Evolutionary conservation across 64 coral and sea anemone genomes (phyloP).

Genomic region (Orbicella faveolata): DNA sequence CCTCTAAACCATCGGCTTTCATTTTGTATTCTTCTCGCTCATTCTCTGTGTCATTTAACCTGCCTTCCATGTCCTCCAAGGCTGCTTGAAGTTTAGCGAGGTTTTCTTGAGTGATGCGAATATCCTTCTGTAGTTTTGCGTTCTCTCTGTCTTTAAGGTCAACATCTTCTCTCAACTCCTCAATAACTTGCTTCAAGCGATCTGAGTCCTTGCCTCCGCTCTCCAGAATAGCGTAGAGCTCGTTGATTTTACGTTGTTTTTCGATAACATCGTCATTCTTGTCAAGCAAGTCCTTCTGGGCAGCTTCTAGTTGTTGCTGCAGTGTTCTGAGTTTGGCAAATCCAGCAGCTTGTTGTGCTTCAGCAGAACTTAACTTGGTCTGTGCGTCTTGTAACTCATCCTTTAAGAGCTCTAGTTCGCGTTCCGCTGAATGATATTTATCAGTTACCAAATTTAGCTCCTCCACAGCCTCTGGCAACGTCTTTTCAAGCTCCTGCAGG

Average conservation of each 20-base stretch:
- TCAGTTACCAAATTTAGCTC: slow-evolving; percentile 63
- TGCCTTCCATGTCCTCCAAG: slow-evolving; percentile 49
- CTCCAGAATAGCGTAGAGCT: slow-evolving; percentile 65
- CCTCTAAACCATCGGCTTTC: background rate
- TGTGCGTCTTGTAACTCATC: slow-evolving; percentile 65
- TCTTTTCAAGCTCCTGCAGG: slow-evolving; percentile 65
- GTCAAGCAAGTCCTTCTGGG: slow-evolving; percentile 47
- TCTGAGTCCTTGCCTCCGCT: slow-evolving; percentile 72
- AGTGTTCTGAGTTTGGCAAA: slow-evolving; percentile 49
- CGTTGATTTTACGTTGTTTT: slow-evolving; percentile 69
- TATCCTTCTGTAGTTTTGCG: background rate
- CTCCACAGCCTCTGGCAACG: slow-evolving; percentile 58
- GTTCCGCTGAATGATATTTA: slow-evolving; percentile 60
- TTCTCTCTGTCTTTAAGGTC: slow-evolving; percentile 37
- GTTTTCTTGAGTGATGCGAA: background rate
- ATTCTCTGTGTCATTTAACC: slow-evolving; percentile 39
- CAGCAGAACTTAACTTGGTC: slow-evolving; percentile 54
- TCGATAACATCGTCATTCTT: slow-evolving; percentile 76
- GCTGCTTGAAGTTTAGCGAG: slow-evolving; percentile 9
- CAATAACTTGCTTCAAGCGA: slow-evolving; percentile 38
- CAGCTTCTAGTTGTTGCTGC: slow-evolving; percentile 55
- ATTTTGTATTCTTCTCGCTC: slow-evolving; percentile 65
- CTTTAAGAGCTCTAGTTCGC: slow-evolving; percentile 59
- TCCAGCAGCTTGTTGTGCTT: slow-evolving; percentile 44
- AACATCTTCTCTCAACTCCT: slow-evolving; percentile 24